A percentile compares a stretch with the other conserved stretches of the same genome.
Conservation (phyloP, 2,797 vertebrate genomes). For the Sebastes taczanowskii region DNA sequence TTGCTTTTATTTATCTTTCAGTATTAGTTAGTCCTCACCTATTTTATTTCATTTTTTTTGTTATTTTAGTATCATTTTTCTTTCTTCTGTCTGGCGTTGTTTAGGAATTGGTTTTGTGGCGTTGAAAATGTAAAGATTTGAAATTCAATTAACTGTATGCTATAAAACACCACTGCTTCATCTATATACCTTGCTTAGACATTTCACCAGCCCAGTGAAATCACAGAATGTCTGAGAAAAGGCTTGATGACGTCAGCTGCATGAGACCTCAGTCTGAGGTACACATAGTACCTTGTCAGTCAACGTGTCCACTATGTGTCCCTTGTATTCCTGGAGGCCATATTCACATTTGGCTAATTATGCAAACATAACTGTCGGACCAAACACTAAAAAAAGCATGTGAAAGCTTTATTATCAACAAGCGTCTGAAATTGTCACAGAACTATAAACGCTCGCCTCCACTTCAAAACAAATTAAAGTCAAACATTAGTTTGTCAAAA, state of each 20-base stretch:
- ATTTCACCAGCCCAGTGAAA: conserved; percentile 20
- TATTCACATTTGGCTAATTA: not conserved
- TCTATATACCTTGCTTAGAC: not conserved
- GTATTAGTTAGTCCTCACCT: not conserved
- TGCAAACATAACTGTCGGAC: not conserved
- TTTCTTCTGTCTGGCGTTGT: not conserved
- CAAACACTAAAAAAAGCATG: not conserved
- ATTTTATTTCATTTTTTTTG: not conserved
- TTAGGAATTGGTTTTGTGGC: not conserved
- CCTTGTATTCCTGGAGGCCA: not conserved
- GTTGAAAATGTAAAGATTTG: not conserved
- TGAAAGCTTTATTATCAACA: not conserved
- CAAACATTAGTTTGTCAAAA: not conserved
- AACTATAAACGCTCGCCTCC: not conserved
- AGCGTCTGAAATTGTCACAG: not conserved
- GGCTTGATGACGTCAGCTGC: not conserved
- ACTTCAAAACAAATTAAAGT: not conserved
- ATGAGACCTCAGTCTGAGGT: not conserved
- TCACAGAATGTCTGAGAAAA: not conserved
- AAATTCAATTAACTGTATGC: not conserved
- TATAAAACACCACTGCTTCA: not conserved
- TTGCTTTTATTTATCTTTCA: not conserved
- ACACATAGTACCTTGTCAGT: not conserved
- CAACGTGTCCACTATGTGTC: not conserved
- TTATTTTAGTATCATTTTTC: not conserved